Evolutionary conservation across 1,140 invertebrate species (phyloP).

Genomic region (Hydropsyche tenuis): DNA sequence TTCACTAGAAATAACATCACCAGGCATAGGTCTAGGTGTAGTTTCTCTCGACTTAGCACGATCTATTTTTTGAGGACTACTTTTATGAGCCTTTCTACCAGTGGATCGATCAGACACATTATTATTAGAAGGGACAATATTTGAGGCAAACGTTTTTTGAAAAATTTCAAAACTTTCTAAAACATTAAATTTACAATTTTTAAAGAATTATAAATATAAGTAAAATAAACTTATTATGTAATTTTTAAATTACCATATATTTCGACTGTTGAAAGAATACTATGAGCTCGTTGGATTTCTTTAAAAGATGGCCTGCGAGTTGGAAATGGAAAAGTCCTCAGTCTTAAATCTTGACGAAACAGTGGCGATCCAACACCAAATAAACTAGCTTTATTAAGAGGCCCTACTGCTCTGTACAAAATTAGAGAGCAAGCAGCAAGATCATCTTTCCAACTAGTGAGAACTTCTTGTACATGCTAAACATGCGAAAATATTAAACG

Average conservation of each 20-base stretch:
- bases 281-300: slow-evolving; percentile 80
- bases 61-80: slow-evolving; percentile 53
- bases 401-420: slow-evolving; percentile 78
- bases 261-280: slow-evolving; percentile 73
- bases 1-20: slow-evolving; percentile 55
- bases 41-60: slow-evolving; percentile 61
- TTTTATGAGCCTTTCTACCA: slow-evolving; percentile 54
- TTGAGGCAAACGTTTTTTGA: slow-evolving; percentile 60
- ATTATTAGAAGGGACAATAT: slow-evolving; percentile 54
- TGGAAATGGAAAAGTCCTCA: slow-evolving; percentile 82
- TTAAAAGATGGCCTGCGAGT: slow-evolving; percentile 82
- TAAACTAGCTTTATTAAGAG: slow-evolving; percentile 73
- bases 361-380: slow-evolving; percentile 79
- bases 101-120: slow-evolving; percentile 2
- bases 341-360: slow-evolving; percentile 68
- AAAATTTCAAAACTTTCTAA: slow-evolving; percentile 64
- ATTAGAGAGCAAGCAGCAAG: slow-evolving; percentile 76
- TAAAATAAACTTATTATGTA: slow-evolving; percentile 19
- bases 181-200: slow-evolving; percentile 21
- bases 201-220: neutral
- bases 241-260: slow-evolving; percentile 69
- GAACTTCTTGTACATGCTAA: slow-evolving; percentile 81
- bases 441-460: slow-evolving; percentile 72
- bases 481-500: too few species aligned
- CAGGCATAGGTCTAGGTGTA: slow-evolving; percentile 52